phyloP scores from a whole-genome alignment of 2,113 vertebrate species.

The Orcinus orca region DNA sequence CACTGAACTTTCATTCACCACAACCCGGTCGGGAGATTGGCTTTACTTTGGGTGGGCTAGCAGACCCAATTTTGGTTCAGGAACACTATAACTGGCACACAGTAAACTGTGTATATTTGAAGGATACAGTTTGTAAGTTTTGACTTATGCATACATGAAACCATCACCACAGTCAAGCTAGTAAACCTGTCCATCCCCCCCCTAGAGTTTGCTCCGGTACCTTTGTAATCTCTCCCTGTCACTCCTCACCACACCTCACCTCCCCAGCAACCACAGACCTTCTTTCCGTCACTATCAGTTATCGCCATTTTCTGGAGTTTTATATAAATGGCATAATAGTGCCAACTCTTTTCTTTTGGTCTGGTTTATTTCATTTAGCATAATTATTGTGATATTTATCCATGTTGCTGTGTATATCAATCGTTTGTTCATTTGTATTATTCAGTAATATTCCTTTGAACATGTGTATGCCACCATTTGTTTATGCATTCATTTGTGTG shows the following conservation, averaged over 20 bases:
- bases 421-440: background rate
- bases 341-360: background rate
- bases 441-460: background rate
- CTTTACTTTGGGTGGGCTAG: background rate
- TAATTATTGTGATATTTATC: background rate
- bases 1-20: background rate
- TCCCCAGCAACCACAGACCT: background rate
- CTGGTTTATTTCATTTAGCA: background rate
- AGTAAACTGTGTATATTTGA: background rate
- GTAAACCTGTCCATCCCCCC: background rate
- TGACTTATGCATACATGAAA: background rate
- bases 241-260: background rate
- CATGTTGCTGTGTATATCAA: background rate
- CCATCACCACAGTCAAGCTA: background rate
- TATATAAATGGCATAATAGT: background rate
- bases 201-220: background rate
- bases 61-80: background rate
- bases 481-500: background rate
- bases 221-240: background rate
- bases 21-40: background rate
- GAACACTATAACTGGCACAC: background rate
- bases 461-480: background rate
- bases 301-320: background rate
- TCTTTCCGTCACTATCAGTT: background rate
- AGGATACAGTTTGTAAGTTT: background rate